These are phyloP conservation scores for Corydoras sp. DNA, from an alignment of 2,113 vertebrate genomes.

Conservation along the genomic window DNA sequence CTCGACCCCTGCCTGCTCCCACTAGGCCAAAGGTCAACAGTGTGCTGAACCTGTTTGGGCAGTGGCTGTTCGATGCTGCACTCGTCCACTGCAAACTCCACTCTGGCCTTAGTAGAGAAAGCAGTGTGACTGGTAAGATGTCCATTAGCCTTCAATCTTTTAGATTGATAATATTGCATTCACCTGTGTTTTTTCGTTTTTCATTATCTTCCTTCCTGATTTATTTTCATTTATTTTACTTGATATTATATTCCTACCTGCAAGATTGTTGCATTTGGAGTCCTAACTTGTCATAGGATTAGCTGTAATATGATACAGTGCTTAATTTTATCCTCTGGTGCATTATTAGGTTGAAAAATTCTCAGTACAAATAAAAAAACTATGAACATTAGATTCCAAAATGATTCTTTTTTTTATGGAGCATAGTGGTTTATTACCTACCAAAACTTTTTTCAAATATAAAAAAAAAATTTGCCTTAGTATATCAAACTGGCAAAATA, in stretches of 20 bases:
- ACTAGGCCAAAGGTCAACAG: slow-evolving; percentile 88
- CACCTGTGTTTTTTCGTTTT: slow-evolving; percentile 26
- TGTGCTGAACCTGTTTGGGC: slow-evolving; percentile 88
- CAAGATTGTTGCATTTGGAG: slow-evolving; percentile 63
- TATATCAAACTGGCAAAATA: too few relatives aligned
- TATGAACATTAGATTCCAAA: background rate
- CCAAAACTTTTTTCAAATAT: background rate
- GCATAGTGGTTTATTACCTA: background rate
- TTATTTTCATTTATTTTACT: slow-evolving; percentile 23
- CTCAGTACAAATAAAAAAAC: too few relatives aligned
- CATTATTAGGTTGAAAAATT: background rate
- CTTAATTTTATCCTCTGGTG: slow-evolving; percentile 47
- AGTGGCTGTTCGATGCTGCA: slow-evolving; percentile 89
- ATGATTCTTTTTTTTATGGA: background rate
- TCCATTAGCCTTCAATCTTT: background rate
- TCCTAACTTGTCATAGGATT: slow-evolving; percentile 11
- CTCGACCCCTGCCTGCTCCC: slow-evolving; percentile 78
- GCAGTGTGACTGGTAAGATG: slow-evolving; percentile 82
- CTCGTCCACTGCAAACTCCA: slow-evolving; percentile 87
- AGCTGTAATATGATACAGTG: slow-evolving; percentile 9
- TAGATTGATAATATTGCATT: slow-evolving; percentile 7
- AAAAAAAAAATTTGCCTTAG: too few relatives aligned
- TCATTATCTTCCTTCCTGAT: slow-evolving; percentile 35
- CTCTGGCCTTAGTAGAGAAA: slow-evolving; percentile 81
- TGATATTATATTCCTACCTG: slow-evolving; percentile 69